phyloP scores from a whole-genome alignment of 2,113 vertebrate species.

The Periophthalmodon schlosseri region DNA sequence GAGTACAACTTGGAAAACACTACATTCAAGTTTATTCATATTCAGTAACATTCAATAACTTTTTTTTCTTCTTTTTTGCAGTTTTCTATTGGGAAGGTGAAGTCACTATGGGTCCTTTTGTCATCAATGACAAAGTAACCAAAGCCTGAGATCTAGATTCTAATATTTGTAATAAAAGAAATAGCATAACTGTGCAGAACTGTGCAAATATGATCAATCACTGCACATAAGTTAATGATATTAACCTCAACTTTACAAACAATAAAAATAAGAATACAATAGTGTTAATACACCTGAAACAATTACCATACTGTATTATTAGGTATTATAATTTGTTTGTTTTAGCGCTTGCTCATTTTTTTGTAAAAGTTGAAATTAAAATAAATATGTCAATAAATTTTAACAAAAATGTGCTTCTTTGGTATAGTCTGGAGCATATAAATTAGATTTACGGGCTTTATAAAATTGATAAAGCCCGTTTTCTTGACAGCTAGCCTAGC shows the following conservation, averaged over 20 bases:
- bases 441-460: background rate
- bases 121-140: conserved; percentile 23
- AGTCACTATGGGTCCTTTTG: conserved; percentile 56
- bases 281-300: background rate
- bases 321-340: background rate
- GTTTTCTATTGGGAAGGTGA: conserved; percentile 56
- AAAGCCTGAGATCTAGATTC: background rate
- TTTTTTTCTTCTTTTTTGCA: conserved; percentile 35
- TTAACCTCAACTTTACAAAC: background rate
- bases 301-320: background rate
- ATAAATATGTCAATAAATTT: background rate
- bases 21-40: background rate
- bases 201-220: conserved; percentile 22
- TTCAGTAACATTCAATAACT: background rate
- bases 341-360: background rate
- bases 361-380: background rate
- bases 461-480: background rate
- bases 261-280: background rate
- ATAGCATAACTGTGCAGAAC: background rate
- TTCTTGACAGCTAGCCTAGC: too few relatives aligned
- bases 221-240: conserved; percentile 19
- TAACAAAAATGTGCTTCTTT: background rate
- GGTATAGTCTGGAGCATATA: background rate
- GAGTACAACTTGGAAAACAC: background rate
- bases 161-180: too few relatives aligned